Evolutionary conservation across 1,140 invertebrate species (phyloP).

Genomic region (Brachionus calyciflorus): DNA sequence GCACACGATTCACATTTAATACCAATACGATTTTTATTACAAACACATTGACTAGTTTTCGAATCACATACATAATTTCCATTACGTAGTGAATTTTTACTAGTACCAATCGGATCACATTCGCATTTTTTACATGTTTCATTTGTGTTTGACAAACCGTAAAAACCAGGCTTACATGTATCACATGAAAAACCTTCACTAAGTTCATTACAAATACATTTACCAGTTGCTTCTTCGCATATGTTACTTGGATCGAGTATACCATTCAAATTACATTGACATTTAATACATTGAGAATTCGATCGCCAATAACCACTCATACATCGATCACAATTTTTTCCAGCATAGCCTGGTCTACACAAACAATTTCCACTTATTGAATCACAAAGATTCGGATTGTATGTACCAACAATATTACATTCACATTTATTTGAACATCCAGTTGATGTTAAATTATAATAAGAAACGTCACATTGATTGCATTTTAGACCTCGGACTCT

Average conservation of each 20-base stretch:
- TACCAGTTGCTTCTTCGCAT: constrained; percentile 36
- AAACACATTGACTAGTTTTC: constrained; percentile 78
- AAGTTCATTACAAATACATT: constrained; percentile 50
- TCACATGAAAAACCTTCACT: constrained; percentile 76
- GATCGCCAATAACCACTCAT: constrained; percentile 79
- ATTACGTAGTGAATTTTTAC: neutral
- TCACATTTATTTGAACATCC: constrained; percentile 84
- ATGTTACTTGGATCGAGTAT: constrained; percentile 68
- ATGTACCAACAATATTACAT: constrained; percentile 73
- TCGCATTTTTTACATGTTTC: constrained; percentile 74
- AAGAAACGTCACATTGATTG: constrained; percentile 81
- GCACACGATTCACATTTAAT: constrained; percentile 87
- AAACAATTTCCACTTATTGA: constrained; percentile 84
- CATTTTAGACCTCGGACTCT: constrained; percentile 96
- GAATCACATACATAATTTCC: constrained; percentile 48
- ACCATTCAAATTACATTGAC: constrained; percentile 86
- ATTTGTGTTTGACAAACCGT: neutral
- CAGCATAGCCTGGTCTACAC: constrained; percentile 66
- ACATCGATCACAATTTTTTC: constrained; percentile 56
- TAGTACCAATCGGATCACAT: constrained; percentile 54
- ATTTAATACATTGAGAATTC: constrained; percentile 85
- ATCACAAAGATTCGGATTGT: constrained; percentile 76
- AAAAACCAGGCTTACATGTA: constrained; percentile 35
- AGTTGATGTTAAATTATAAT: constrained; percentile 76
- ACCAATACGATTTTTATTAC: constrained; percentile 91